phyloP scores from a whole-genome alignment of 2,797 vertebrate species.

The Myoxocephalus aenaeus region DNA sequence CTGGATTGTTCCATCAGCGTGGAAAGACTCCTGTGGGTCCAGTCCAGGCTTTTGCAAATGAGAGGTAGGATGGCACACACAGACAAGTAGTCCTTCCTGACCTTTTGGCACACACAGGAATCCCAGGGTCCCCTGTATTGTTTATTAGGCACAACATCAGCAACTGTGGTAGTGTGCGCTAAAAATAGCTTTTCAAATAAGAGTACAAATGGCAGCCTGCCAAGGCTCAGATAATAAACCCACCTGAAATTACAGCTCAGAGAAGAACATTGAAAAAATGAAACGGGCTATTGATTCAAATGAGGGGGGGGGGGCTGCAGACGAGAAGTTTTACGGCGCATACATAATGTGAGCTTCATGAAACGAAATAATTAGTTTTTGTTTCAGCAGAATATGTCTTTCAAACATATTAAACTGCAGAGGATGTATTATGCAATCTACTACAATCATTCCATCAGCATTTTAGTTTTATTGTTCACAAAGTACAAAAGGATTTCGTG shows the following conservation, averaged over 20 bases:
- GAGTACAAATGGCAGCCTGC: slow-evolving; percentile 50
- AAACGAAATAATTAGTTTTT: slow-evolving; percentile 60
- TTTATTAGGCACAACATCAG: slow-evolving; percentile 59
- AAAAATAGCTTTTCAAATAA: slow-evolving; percentile 72
- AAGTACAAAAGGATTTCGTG: slow-evolving; percentile 1
- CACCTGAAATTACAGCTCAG: slow-evolving; percentile 67
- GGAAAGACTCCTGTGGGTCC: slow-evolving; percentile 54
- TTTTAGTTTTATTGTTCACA: slow-evolving; percentile 48
- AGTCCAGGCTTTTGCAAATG: slow-evolving; percentile 63
- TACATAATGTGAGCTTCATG: slow-evolving; percentile 42
- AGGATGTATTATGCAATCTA: slow-evolving; percentile 27
- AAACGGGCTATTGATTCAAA: slow-evolving; percentile 58
- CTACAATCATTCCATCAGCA: slow-evolving; percentile 49
- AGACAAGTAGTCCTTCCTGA: slow-evolving; percentile 51
- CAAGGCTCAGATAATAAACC: slow-evolving; percentile 58
- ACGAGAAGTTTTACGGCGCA: slow-evolving; percentile 35
- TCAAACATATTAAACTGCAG: slow-evolving; percentile 26
- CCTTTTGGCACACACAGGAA: slow-evolving; percentile 62
- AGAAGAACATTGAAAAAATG: slow-evolving; percentile 62
- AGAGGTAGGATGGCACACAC: slow-evolving; percentile 39
- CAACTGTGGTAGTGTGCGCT: slow-evolving; percentile 43
- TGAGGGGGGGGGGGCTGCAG: slow-evolving; percentile 21
- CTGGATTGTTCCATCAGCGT: slow-evolving; percentile 36
- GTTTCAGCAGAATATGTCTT: slow-evolving; percentile 24
- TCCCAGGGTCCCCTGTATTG: slow-evolving; percentile 45